Conservation (phyloP, 2,888 invertebrate species). For the Vanessa cardui region DNA sequence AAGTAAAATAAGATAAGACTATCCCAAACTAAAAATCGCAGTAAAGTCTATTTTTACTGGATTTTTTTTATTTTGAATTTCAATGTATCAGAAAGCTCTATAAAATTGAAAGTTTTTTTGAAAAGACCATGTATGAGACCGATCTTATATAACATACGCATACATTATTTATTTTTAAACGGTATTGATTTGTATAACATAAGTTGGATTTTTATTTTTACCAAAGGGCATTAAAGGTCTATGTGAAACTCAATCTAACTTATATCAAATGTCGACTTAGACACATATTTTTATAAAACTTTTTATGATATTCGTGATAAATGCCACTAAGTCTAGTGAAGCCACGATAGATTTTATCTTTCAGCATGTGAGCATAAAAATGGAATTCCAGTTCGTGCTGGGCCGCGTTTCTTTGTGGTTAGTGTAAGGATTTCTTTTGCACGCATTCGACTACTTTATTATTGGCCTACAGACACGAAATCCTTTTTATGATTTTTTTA, state of each 20-base stretch:
- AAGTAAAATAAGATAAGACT: no score
- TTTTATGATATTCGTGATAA: constrained; percentile 67
- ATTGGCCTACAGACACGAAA: constrained; percentile 34
- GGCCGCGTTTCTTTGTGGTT: constrained; percentile 54
- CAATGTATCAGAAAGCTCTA: no score
- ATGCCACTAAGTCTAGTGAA: constrained; percentile 55
- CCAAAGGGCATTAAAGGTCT: neutral
- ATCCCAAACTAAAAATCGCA: no score
- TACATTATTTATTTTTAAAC: no score
- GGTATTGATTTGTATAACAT: no score
- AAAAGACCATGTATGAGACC: no score
- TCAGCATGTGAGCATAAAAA: constrained; percentile 68
- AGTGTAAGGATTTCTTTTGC: constrained; percentile 65
- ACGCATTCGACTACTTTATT: constrained; percentile 59
- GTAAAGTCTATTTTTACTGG: no score
- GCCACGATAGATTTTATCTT: constrained; percentile 58
- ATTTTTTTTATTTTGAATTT: no score
- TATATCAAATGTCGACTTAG: neutral
- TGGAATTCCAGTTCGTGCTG: constrained; percentile 49
- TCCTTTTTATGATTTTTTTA: constrained; percentile 29
- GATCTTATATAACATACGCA: no score
- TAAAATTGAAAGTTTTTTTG: no score
- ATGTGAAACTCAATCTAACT: neutral
- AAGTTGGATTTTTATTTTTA: neutral
- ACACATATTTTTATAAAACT: constrained; percentile 43